These are phyloP conservation scores for Frankliniella intonsa DNA, from an alignment of 2,888 invertebrate species.

Conservation along the genomic window DNA sequence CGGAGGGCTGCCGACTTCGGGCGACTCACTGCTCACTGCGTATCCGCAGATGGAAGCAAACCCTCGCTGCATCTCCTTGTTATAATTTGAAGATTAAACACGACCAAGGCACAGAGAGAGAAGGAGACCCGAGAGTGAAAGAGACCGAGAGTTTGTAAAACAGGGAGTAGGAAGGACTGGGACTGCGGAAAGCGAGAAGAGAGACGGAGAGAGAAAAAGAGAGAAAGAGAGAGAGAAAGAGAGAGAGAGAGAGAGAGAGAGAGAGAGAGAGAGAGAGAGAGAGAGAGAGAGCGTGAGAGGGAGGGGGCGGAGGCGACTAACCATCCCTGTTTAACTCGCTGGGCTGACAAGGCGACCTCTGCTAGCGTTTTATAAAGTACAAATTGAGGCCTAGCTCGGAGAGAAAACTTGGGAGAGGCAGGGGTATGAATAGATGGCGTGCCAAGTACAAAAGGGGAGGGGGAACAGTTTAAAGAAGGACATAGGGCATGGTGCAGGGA, in stretches of 20 bases:
- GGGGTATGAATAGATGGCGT: background rate
- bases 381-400: background rate
- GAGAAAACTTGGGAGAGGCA: background rate
- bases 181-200: too few relatives aligned
- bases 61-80: background rate
- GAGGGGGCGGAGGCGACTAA: background rate
- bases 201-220: too few relatives aligned
- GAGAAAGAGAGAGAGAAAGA: too few relatives aligned
- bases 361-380: background rate
- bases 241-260: too few relatives aligned
- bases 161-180: too few relatives aligned
- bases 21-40: background rate
- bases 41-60: background rate
- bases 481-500: too few relatives aligned
- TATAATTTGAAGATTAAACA: constrained; percentile 25
- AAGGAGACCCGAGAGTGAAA: too few relatives aligned
- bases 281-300: too few relatives aligned
- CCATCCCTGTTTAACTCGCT: background rate
- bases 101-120: background rate
- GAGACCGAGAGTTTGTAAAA: too few relatives aligned
- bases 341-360: background rate
- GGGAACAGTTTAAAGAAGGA: background rate
- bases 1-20: background rate
- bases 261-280: too few relatives aligned
- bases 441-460: background rate